These are phyloP conservation scores for Chromoteleia sp. DNA, from an alignment of 2,888 invertebrate genomes.

Conservation along the genomic window DNA sequence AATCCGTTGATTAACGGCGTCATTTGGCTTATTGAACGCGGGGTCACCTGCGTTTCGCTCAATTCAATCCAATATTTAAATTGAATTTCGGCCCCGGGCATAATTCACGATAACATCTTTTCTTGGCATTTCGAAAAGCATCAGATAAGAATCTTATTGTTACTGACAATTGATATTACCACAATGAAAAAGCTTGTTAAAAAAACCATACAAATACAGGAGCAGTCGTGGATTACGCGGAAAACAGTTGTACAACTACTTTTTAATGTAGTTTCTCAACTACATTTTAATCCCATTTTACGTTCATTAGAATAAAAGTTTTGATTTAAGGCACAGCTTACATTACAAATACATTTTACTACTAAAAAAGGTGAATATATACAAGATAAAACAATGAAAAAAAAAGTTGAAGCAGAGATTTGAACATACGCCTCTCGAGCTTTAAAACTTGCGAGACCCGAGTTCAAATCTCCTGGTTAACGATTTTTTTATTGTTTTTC, in stretches of 20 bases:
- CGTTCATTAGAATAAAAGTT: too few species aligned
- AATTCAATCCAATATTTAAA: slow-evolving; percentile 45
- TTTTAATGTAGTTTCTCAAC: not conserved
- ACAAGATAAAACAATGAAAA: too few species aligned
- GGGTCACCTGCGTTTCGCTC: slow-evolving; percentile 30
- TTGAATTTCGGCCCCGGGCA: slow-evolving; percentile 28
- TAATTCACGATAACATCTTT: slow-evolving; percentile 43
- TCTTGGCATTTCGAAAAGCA: slow-evolving; percentile 42
- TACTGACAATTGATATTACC: slow-evolving; percentile 49
- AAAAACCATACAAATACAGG: slow-evolving; percentile 59
- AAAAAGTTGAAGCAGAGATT: too few species aligned
- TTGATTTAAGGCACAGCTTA: too few species aligned
- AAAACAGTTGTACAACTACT: not conserved
- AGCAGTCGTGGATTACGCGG: slow-evolving; percentile 7
- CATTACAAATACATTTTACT: too few species aligned
- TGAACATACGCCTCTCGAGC: too few species aligned
- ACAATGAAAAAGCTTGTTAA: slow-evolving; percentile 56
- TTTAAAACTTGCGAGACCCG: too few species aligned
- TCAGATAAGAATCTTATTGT: slow-evolving; percentile 60
- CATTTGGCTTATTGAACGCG: slow-evolving; percentile 3
- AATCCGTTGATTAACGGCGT: slow-evolving; percentile 23
- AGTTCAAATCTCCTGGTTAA: too few species aligned
- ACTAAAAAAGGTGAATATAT: too few species aligned
- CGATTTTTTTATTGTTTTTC: too few species aligned
- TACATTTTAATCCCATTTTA: not conserved